Conservation (phyloP, 2,888 invertebrate genomes). For the Exephanes ischioxanthus region DNA sequence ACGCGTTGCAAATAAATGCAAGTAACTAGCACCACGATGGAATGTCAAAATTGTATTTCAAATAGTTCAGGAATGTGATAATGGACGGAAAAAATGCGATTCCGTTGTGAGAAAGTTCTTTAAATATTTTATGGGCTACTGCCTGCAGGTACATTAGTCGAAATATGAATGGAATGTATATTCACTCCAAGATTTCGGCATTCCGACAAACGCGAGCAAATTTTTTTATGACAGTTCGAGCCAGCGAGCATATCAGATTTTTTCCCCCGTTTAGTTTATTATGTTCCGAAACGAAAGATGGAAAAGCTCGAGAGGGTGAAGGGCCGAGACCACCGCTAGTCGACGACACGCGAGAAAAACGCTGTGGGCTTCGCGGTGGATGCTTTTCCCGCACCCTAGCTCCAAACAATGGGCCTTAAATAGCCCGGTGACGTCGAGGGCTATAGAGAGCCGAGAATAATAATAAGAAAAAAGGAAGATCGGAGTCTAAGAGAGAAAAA, state of each 20-base stretch:
- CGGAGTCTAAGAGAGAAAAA: constrained; percentile 19
- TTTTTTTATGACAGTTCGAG: constrained; percentile 37
- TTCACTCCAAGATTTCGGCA: constrained; percentile 56
- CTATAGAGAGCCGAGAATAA: constrained; percentile 12
- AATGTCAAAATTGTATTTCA: background rate
- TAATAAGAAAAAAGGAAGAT: constrained; percentile 34
- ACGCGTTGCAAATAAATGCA: background rate
- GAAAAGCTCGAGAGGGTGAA: constrained; percentile 34
- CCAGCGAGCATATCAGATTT: constrained; percentile 24
- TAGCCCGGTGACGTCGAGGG: constrained; percentile 67
- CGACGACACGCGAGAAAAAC: constrained; percentile 61
- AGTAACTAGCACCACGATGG: background rate
- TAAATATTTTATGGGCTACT: constrained; percentile 50
- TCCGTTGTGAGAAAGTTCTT: constrained; percentile 33
- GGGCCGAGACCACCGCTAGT: constrained; percentile 36
- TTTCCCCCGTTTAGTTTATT: constrained; percentile 30
- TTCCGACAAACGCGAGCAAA: constrained; percentile 23
- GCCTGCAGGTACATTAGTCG: constrained; percentile 47
- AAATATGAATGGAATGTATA: constrained; percentile 61
- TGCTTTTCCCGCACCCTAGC: constrained; percentile 63
- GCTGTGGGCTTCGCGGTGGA: constrained; percentile 28
- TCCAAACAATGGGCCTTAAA: constrained; percentile 75
- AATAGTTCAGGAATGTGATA: constrained; percentile 34
- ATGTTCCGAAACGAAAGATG: constrained; percentile 33
- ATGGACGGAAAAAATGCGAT: background rate